Evolutionary conservation across 2,113 vertebrate species (phyloP).

Genomic region (Steatornis caripensis): DNA sequence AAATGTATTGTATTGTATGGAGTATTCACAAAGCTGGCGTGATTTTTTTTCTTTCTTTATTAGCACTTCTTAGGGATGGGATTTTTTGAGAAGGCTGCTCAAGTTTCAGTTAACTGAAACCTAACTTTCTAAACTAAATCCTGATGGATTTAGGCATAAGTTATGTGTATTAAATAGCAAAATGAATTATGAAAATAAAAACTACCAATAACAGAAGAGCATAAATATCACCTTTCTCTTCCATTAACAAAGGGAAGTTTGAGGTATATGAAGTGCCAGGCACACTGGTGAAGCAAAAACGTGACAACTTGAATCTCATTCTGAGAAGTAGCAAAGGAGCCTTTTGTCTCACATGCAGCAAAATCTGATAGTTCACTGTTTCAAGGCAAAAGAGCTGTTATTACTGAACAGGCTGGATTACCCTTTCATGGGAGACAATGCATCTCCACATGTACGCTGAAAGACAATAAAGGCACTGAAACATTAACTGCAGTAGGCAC

Average conservation of each 20-base stretch:
- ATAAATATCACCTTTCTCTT: conserved; percentile 32
- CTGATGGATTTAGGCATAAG: not conserved
- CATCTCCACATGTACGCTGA: not conserved
- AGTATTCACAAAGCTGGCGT: not conserved
- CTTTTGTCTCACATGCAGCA: conserved; percentile 23
- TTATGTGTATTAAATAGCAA: not conserved
- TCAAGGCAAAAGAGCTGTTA: conserved; percentile 22
- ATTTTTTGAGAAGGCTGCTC: not conserved
- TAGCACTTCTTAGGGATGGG: not conserved
- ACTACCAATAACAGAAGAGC: not conserved
- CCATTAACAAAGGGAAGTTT: conserved; percentile 35
- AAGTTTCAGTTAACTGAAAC: conserved; percentile 13
- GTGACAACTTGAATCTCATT: not conserved
- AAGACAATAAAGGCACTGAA: conserved; percentile 1
- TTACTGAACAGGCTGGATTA: conserved; percentile 12
- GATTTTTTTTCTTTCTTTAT: not conserved
- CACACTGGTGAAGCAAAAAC: not conserved
- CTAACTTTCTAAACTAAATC: not conserved
- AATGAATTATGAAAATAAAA: conserved; percentile 5
- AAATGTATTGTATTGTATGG: not conserved
- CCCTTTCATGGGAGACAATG: conserved; percentile 18
- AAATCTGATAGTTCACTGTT: conserved; percentile 53
- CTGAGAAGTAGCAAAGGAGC: not conserved
- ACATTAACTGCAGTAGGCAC: not conserved
- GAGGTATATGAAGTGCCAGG: conserved; percentile 36